Evolutionary conservation across 2,797 vertebrate genomes (phyloP).

Genomic region (Petrocephalus sullivani): DNA sequence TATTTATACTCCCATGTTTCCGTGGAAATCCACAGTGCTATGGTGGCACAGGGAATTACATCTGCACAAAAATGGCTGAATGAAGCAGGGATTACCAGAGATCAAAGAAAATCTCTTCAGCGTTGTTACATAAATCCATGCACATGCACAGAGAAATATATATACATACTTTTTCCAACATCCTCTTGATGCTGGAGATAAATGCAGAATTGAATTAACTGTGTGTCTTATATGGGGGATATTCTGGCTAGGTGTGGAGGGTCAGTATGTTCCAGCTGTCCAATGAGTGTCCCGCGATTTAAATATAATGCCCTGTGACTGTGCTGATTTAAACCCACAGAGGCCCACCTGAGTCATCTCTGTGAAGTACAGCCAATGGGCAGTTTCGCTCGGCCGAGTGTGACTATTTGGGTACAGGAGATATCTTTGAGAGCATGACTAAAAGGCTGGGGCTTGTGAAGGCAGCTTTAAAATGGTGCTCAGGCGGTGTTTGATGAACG

Average conservation of each 20-base stretch:
- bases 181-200: background rate
- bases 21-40: background rate
- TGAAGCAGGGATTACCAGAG: background rate
- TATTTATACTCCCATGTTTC: background rate
- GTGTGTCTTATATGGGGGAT: background rate
- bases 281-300: background rate
- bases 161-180: background rate
- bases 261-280: background rate
- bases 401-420: background rate
- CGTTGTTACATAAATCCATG: background rate
- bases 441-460: background rate
- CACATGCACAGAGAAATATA: background rate
- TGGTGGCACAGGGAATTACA: background rate
- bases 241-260: background rate
- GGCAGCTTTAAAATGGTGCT: background rate
- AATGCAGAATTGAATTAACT: background rate
- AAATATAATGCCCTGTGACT: background rate
- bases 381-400: background rate
- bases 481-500: background rate
- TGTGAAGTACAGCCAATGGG: background rate
- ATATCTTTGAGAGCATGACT: background rate
- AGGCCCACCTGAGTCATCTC: background rate
- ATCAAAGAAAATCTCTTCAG: background rate
- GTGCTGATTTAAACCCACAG: background rate
- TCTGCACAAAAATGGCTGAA: background rate